These are phyloP conservation scores for Bubo bubo DNA, from an alignment of 2,113 vertebrate species.

Conservation along the genomic window DNA sequence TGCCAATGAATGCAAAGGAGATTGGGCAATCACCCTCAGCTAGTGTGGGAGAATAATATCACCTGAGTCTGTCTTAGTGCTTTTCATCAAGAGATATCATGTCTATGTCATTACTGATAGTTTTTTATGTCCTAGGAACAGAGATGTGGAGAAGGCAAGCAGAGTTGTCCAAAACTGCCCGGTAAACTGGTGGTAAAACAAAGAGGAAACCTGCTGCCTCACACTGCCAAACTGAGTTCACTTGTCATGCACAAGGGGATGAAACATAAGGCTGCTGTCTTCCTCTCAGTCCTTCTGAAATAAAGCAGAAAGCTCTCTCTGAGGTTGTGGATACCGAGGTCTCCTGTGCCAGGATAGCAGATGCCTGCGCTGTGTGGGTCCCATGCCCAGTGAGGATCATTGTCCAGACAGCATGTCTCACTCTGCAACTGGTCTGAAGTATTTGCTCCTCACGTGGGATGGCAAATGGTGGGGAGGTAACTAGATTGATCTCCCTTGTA, in stretches of 20 bases:
- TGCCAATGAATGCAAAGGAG: neutral
- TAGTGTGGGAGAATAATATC: neutral
- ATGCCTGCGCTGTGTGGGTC: constrained; percentile 34
- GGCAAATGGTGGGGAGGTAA: constrained; percentile 14
- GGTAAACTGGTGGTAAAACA: neutral
- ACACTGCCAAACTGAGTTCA: constrained; percentile 7
- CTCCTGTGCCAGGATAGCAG: constrained; percentile 34
- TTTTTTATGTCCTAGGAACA: neutral
- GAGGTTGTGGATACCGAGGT: constrained; percentile 1
- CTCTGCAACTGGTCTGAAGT: constrained; percentile 37
- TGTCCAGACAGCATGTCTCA: constrained; percentile 45
- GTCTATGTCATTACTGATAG: neutral
- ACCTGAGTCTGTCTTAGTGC: neutral
- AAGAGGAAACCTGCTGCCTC: constrained; percentile 1
- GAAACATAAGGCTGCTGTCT: constrained; percentile 53
- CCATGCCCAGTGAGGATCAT: neutral
- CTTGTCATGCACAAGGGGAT: neutral
- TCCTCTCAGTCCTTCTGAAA: neutral
- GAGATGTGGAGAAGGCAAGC: neutral
- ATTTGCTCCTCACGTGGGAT: neutral
- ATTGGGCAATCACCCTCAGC: neutral
- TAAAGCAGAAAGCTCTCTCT: constrained; percentile 9
- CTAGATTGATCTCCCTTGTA: constrained; percentile 36
- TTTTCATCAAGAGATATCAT: neutral
- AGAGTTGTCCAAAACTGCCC: neutral